Base-by-base conservation (phyloP, 2,113 vertebrate species). In the Amblyornis subalaris region DNA sequence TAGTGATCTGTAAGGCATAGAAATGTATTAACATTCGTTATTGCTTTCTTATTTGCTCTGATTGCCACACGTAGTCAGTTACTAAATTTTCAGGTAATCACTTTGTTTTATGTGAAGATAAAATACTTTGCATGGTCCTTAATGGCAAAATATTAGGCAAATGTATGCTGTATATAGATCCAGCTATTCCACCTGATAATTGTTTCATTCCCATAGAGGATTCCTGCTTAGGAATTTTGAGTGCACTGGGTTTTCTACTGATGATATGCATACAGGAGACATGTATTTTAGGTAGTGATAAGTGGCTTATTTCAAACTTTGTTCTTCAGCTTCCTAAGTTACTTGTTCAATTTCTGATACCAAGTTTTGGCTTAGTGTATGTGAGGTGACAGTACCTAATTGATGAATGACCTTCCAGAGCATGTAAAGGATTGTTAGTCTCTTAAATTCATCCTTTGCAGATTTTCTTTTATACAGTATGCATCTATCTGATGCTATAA, bases 251-350 rank as follows among this genome's bases (percentile, higher is more conserved):
- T 89, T 95, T 92, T 74, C 82, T 93, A 22, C 82, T 97, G 93
- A 85, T 88, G 60, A 85, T 78, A 72, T 75, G 79, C 8, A 16
- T 71, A 88, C 71, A 94, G 72, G 92, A 90, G 72, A 42, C 29
- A 8, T 71, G 67, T 89, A 66, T 55, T 83, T 73, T 93, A 86
- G 73, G 12, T 53, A 84, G 47, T 55, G 83, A 60, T 88, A 93
- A 93, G 60, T 85, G 85, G 77, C 79, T 97, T 93, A 71, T 94
- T 93, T 92, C 55, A 95, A 47, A 95, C 94, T 90, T 92, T 80
- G 85, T 83, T 96, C 84, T 74, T 73, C 70, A 91, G 60, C 75
- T 94, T 89, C 91, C 82, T 54, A 74, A 72, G 82, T 84, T 93
- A 53, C 78, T 80, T 74, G 60, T 86, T 91, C 76, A 83, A 23